Evolutionary conservation across 30 jellyfish, hydroid and myxozoan genomes (phyloP).

Genomic region (Cassiopea andromeda): DNA sequence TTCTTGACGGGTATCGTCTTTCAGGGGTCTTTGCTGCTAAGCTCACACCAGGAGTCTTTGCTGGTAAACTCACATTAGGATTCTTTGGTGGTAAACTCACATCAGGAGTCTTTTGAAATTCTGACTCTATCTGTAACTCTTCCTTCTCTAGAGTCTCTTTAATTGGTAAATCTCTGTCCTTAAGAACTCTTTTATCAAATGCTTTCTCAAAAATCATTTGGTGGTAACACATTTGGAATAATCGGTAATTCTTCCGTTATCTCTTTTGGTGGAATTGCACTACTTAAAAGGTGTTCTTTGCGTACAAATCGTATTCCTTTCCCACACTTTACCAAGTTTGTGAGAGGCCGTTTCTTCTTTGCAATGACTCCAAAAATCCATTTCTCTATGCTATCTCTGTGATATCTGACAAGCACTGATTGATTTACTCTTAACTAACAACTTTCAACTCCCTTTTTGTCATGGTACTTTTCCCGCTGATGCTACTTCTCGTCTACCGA

Average conservation of each 20-base stretch:
- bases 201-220: slow-evolving; percentile 36
- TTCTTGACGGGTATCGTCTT: slow-evolving; percentile 46
- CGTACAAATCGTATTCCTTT: slow-evolving; percentile 38
- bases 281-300: slow-evolving; percentile 45
- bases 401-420: slow-evolving; percentile 41
- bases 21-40: not conserved
- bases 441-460: slow-evolving; percentile 34
- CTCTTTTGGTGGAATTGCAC: slow-evolving; percentile 55
- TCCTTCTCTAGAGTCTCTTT: slow-evolving; percentile 48
- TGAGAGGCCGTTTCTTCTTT: slow-evolving; percentile 48
- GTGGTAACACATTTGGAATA: slow-evolving; percentile 40
- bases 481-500: slow-evolving; percentile 55
- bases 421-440: slow-evolving; percentile 24
- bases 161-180: slow-evolving; percentile 39
- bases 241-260: slow-evolving; percentile 51
- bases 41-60: slow-evolving; percentile 8
- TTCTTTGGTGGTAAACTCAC: slow-evolving; percentile 31
- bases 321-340: slow-evolving; percentile 37
- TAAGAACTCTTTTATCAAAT: slow-evolving; percentile 37
- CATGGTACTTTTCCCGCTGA: slow-evolving; percentile 38
- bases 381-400: slow-evolving; percentile 55
- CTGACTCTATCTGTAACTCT: slow-evolving; percentile 42
- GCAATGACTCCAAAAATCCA: slow-evolving; percentile 47
- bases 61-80: slow-evolving; percentile 57
- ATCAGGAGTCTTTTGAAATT: slow-evolving; percentile 55